phyloP scores from a whole-genome alignment of 2,888 invertebrate genomes.

The Anticlea derivata region DNA sequence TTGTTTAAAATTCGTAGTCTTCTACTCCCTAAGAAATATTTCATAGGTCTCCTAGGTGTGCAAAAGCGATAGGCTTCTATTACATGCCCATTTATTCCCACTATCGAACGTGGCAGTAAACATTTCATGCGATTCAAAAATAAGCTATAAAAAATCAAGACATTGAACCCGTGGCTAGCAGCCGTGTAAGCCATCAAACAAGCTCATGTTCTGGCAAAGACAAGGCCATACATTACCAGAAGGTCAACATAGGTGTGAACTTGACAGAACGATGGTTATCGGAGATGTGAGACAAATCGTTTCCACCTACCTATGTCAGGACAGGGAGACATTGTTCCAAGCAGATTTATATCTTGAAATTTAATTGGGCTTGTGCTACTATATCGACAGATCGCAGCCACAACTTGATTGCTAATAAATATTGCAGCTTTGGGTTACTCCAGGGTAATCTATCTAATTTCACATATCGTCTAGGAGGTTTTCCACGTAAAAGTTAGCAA shows the following conservation, averaged over 20 bases:
- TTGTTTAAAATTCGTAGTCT: too few relatives aligned
- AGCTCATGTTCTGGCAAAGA: conserved; percentile 15
- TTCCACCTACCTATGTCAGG: conserved; percentile 63
- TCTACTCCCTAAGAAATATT: too few relatives aligned
- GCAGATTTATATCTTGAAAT: conserved; percentile 53
- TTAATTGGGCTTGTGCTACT: conserved; percentile 25
- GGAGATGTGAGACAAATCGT: conserved; percentile 73
- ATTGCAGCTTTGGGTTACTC: too few relatives aligned
- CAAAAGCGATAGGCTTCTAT: background rate
- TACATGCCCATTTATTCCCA: background rate
- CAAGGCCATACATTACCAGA: conserved; percentile 32
- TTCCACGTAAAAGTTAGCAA: too few relatives aligned
- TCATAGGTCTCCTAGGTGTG: too few relatives aligned
- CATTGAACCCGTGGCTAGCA: conserved; percentile 1
- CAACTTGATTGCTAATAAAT: too few relatives aligned
- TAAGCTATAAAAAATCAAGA: background rate
- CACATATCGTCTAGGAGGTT: too few relatives aligned
- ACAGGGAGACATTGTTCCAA: conserved; percentile 43
- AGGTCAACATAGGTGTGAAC: conserved; percentile 52
- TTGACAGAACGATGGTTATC: conserved; percentile 65
- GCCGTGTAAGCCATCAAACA: conserved; percentile 12
- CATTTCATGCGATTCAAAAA: conserved; percentile 2
- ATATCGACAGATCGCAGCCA: background rate
- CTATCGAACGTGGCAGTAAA: background rate
- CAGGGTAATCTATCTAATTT: too few relatives aligned